Conservation (phyloP, 2,888 invertebrate species). For the Rhingia rostrata region DNA sequence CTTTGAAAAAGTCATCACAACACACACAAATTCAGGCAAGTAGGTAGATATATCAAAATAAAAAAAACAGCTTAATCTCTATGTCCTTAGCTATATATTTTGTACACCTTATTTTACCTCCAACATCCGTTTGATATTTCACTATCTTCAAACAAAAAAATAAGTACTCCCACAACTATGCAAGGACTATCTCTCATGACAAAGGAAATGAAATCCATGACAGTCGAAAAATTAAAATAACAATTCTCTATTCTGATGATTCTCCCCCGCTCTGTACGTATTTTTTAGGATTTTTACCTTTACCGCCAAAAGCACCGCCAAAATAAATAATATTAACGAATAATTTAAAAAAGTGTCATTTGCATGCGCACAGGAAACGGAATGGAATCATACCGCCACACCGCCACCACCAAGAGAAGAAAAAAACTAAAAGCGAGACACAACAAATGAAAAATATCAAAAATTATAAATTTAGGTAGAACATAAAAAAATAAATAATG, state of each 20-base stretch:
- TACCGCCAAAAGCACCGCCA: slow-evolving; percentile 70
- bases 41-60: no score
- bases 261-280: not conserved
- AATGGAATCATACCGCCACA: slow-evolving; percentile 39
- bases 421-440: slow-evolving; percentile 14
- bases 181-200: not conserved
- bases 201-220: slow-evolving; percentile 37
- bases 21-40: no score
- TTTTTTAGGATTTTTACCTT: slow-evolving; percentile 53
- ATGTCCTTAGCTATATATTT: not conserved
- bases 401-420: not conserved
- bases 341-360: slow-evolving; percentile 74
- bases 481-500: no score
- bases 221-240: slow-evolving; percentile 61
- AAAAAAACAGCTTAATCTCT: no score
- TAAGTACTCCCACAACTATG: not conserved
- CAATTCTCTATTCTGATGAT: slow-evolving; percentile 60
- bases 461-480: slow-evolving; percentile 58
- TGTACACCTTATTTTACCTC: no score
- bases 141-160: not conserved
- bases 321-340: slow-evolving; percentile 70
- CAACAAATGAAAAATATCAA: slow-evolving; percentile 45
- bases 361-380: slow-evolving; percentile 70
- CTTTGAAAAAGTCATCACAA: no score
- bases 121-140: not conserved